Conservation (phyloP, 2,888 invertebrate species). For the Eristalis pertinax region DNA sequence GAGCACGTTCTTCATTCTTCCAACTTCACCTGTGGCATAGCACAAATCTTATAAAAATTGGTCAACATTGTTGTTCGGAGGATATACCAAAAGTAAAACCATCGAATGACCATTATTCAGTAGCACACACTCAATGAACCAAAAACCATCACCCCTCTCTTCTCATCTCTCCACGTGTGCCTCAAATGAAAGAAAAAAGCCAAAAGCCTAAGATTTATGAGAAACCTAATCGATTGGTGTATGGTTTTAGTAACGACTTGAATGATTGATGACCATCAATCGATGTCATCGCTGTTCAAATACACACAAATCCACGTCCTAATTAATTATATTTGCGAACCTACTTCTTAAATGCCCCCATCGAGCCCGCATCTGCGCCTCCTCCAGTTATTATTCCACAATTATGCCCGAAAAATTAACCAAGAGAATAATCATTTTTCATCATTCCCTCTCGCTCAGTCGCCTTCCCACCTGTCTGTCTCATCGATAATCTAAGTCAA, state of each 20-base stretch:
- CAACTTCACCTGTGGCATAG: no score
- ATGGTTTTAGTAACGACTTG: neutral
- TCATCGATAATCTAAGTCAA: constrained; percentile 5
- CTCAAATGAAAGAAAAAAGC: neutral
- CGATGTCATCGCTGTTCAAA: neutral
- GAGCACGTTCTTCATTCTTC: no score
- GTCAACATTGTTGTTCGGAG: no score
- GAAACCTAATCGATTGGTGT: neutral
- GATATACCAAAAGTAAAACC: neutral
- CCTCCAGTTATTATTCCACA: neutral
- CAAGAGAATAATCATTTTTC: constrained; percentile 7
- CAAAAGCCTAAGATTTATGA: neutral
- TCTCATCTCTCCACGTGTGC: neutral
- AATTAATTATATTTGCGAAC: constrained; percentile 4
- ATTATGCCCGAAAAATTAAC: constrained; percentile 12
- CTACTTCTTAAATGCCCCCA: neutral
- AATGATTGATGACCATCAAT: neutral
- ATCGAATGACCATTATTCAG: neutral
- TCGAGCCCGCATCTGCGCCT: neutral
- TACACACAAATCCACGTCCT: neutral
- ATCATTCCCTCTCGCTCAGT: neutral
- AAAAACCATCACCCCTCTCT: no score
- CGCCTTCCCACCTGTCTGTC: neutral
- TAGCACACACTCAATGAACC: neutral
- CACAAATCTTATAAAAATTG: no score